phyloP scores from a whole-genome alignment of 2,113 vertebrate genomes.

The Hemichromis elongatus region DNA sequence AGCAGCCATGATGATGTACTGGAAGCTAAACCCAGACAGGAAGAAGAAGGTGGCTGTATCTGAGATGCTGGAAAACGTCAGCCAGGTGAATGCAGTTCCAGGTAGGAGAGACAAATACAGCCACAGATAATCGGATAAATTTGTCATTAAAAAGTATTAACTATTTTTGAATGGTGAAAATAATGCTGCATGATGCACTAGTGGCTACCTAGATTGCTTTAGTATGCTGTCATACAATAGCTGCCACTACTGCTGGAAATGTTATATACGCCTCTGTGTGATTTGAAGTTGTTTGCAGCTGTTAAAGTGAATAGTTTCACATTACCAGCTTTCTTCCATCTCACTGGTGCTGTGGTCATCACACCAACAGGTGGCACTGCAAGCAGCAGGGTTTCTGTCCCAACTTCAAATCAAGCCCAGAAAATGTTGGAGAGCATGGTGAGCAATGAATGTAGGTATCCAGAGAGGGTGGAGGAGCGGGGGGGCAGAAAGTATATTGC shows the following conservation, averaged over 20 bases:
- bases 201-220: neutral
- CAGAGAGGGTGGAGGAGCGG: neutral
- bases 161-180: neutral
- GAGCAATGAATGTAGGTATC: slow-evolving; percentile 83
- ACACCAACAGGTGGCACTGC: slow-evolving; percentile 72
- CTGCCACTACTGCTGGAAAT: neutral
- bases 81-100: slow-evolving; percentile 78
- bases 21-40: slow-evolving; percentile 91
- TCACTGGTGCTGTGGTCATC: neutral
- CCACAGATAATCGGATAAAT: neutral
- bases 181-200: neutral
- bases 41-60: slow-evolving; percentile 85
- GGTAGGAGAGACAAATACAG: slow-evolving; percentile 66
- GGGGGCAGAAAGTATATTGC: neutral
- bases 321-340: neutral
- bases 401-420: slow-evolving; percentile 82
- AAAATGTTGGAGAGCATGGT: slow-evolving; percentile 87
- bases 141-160: neutral
- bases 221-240: neutral
- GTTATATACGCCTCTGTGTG: neutral
- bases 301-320: slow-evolving; percentile 16
- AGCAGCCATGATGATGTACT: slow-evolving; percentile 94
- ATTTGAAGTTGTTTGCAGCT: slow-evolving; percentile 38
- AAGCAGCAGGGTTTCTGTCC: slow-evolving; percentile 66
- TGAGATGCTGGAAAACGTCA: slow-evolving; percentile 90